Evolutionary conservation across 1,140 invertebrate species (phyloP).

Genomic region (Drosophila parabipectinata): DNA sequence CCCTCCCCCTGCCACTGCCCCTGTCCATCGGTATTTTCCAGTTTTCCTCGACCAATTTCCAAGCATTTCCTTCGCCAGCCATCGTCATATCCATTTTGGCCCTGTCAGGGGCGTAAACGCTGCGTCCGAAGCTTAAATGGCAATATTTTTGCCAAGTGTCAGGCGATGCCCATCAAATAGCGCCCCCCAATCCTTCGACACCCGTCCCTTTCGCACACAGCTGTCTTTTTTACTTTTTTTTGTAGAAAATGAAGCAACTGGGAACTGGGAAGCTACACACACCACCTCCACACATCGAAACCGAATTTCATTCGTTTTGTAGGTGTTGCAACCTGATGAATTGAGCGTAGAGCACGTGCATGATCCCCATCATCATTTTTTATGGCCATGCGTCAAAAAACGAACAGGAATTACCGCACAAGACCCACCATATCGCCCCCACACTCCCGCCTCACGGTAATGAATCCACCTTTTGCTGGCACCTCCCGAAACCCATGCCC

Average conservation of each 20-base stretch:
- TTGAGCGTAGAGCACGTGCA: slow-evolving; percentile 78
- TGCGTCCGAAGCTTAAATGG: slow-evolving; percentile 76
- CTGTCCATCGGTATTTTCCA: neutral
- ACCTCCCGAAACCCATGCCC: too few species aligned
- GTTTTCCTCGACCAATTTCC: neutral
- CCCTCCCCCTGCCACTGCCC: neutral
- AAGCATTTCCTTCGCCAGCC: slow-evolving; percentile 22
- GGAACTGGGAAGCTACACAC: too few species aligned
- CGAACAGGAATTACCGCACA: slow-evolving; percentile 40
- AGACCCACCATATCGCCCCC: neutral
- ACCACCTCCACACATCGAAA: neutral
- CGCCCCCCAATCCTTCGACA: slow-evolving; percentile 1
- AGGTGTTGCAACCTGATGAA: slow-evolving; percentile 75
- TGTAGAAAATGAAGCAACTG: neutral
- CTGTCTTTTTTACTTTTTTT: neutral
- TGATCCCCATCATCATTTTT: slow-evolving; percentile 81
- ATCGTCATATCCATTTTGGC: slow-evolving; percentile 43
- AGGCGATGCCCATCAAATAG: slow-evolving; percentile 65
- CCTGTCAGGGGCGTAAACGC: slow-evolving; percentile 68
- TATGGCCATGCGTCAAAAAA: slow-evolving; percentile 78
- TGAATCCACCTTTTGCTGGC: neutral
- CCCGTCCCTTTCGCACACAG: neutral
- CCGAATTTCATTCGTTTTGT: slow-evolving; percentile 36
- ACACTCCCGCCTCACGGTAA: neutral
- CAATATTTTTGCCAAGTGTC: slow-evolving; percentile 76